phyloP scores from a whole-genome alignment of 1,140 invertebrate species.

The Trichoplusia ni region DNA sequence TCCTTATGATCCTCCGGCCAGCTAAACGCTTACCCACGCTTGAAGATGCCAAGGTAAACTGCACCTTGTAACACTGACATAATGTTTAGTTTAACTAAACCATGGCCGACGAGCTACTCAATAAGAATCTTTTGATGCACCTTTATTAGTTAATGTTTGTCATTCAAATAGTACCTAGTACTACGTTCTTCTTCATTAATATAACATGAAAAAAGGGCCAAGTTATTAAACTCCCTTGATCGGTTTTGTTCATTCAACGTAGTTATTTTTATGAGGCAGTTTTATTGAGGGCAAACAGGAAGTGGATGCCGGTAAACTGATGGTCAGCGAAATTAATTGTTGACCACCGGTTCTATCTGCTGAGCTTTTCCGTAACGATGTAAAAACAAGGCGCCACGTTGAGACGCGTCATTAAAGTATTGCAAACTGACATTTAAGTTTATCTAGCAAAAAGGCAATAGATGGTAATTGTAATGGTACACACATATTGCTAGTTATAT shows the following conservation, averaged over 20 bases:
- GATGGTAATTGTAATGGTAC: too few relatives aligned
- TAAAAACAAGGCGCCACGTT: too few relatives aligned
- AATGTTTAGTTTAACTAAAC: slow-evolving; percentile 14
- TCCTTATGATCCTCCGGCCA: slow-evolving; percentile 85
- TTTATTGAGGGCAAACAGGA: slow-evolving; percentile 2
- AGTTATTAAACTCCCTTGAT: slow-evolving; percentile 7
- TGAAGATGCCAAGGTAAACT: slow-evolving; percentile 77
- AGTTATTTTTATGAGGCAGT: slow-evolving; percentile 12
- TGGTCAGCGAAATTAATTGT: not conserved
- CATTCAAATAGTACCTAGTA: too few relatives aligned
- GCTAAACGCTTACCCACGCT: slow-evolving; percentile 66
- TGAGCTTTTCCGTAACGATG: too few relatives aligned
- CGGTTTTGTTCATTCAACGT: not conserved
- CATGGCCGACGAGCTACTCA: slow-evolving; percentile 13
- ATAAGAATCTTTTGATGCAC: slow-evolving; percentile 3
- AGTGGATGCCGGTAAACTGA: not conserved
- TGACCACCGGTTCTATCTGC: too few relatives aligned
- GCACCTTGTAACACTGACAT: not conserved
- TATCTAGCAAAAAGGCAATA: too few relatives aligned
- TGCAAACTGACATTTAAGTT: too few relatives aligned
- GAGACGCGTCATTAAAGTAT: too few relatives aligned
- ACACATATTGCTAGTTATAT: too few relatives aligned
- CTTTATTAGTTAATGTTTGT: not conserved
- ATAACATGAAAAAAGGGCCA: too few relatives aligned
- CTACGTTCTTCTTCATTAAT: too few relatives aligned